Evolutionary conservation across 2,113 vertebrate genomes (phyloP).

Genomic region (Rhea americana): DNA sequence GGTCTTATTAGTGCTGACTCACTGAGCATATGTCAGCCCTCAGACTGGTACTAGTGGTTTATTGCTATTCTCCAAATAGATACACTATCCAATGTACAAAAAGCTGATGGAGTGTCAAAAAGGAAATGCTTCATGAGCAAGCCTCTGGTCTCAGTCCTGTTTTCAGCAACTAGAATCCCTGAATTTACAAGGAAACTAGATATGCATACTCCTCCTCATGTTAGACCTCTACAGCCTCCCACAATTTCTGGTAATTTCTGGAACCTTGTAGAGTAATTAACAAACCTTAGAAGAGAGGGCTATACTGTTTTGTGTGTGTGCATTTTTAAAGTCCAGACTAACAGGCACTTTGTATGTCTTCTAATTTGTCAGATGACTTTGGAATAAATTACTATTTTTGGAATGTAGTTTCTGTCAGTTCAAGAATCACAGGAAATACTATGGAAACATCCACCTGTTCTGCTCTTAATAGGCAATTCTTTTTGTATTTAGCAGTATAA

Average conservation of each 20-base stretch:
- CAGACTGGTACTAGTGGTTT: slow-evolving; percentile 48
- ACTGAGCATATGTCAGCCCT: slow-evolving; percentile 59
- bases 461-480: neutral
- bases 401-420: neutral
- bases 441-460: neutral
- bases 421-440: neutral
- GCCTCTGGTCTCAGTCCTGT: neutral
- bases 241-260: neutral
- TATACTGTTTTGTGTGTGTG: fast-evolving
- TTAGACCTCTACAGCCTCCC: too few relatives aligned
- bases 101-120: neutral
- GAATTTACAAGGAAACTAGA: neutral
- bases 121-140: neutral
- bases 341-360: neutral
- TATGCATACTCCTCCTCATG: neutral
- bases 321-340: neutral
- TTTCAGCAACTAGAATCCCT: neutral
- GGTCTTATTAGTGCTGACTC: slow-evolving; percentile 62
- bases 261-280: neutral
- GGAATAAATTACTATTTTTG: neutral
- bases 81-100: neutral
- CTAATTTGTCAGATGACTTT: neutral
- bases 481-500: neutral
- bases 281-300: neutral
- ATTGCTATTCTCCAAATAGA: neutral